Evolutionary conservation across 2,113 vertebrate genomes (phyloP), one percentile per base, ranked within the genome.

Genomic region (Gorsachius goisagi): DNA sequence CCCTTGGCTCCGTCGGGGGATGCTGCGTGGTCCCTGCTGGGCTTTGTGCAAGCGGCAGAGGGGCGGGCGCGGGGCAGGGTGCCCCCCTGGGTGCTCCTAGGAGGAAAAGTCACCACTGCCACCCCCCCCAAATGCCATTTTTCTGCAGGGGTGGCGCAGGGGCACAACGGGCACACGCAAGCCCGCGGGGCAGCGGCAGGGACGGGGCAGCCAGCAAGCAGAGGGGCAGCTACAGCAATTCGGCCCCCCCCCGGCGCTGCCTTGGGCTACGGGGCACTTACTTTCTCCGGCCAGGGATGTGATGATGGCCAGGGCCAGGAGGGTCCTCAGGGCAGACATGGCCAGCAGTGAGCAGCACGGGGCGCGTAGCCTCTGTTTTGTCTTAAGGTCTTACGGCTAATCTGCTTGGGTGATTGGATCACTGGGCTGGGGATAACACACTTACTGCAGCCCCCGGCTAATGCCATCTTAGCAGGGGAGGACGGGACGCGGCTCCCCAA

Each of bases 311-410:
- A 98, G 87, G 78, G 90, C 89, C 59, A 99, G 96, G 18, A 97
- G 55, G 68, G 97, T 97, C 98, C 91, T 98, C 98, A 99, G 98
- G 90, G 93, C 22, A 49, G 77, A 27, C 95, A 92, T 96, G 44
- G 44, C 39, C 94, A 49, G 69, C 90, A 63, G 73, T 72, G 81
- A 32, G 58, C 50, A 15, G 77, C 4, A 5, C 3, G 2, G 89
- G 64, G 56, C 2, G 32, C 1, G 63, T 30, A 67, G 95, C 95
- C 88, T 90, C 85, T 95, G 59, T 92, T 92, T 95, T 97, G 97
- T 97, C 98, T 97, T 90, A 96, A 94, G 80, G 81, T 97, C 90
- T 98, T 97, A 98, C 84, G 92, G 85, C 74, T 98, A 98, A 98
- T 98, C 97, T 92, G 97, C 97, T 95, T 80, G 96, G 95, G 97